These are phyloP conservation scores for Epizoanthus fatuus DNA, from an alignment of 92 coral and sea anemone genomes.

Conservation along the genomic window DNA sequence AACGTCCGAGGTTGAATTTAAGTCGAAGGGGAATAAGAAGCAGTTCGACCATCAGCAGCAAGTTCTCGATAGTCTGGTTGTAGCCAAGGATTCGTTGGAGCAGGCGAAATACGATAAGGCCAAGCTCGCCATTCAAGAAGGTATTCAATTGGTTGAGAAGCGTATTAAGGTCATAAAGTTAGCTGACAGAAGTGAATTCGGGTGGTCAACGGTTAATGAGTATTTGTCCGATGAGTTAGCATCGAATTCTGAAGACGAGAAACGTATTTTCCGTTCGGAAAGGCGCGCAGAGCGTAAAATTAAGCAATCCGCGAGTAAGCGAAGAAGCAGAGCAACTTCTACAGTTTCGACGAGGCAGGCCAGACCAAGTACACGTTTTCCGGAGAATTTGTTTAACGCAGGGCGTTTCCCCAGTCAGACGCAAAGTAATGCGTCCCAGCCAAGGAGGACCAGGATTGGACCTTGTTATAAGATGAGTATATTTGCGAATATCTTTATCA, in stretches of 20 bases:
- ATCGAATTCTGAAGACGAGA: neutral
- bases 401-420: slow-evolving; percentile 9
- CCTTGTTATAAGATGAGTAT: slow-evolving; percentile 23
- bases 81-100: neutral
- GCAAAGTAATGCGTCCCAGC: slow-evolving; percentile 15
- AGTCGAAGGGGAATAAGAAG: slow-evolving; percentile 15
- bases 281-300: neutral
- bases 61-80: neutral
- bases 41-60: neutral
- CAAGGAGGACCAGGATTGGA: slow-evolving; percentile 3
- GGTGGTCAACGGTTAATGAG: slow-evolving; percentile 3
- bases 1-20: neutral
- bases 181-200: slow-evolving; percentile 21
- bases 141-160: neutral
- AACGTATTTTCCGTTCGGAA: neutral
- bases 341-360: no score
- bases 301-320: no score
- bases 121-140: neutral
- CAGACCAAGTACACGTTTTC: neutral
- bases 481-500: neutral
- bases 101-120: neutral
- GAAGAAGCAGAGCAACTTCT: no score
- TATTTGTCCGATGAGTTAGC: slow-evolving; percentile 31
- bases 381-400: slow-evolving; percentile 10
- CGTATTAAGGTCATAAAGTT: neutral